A percentile compares a stretch with the other conserved stretches of the same genome.
These are phyloP conservation scores for Ameiurus melas DNA, from an alignment of 2,113 vertebrate species.

Conservation along the genomic window DNA sequence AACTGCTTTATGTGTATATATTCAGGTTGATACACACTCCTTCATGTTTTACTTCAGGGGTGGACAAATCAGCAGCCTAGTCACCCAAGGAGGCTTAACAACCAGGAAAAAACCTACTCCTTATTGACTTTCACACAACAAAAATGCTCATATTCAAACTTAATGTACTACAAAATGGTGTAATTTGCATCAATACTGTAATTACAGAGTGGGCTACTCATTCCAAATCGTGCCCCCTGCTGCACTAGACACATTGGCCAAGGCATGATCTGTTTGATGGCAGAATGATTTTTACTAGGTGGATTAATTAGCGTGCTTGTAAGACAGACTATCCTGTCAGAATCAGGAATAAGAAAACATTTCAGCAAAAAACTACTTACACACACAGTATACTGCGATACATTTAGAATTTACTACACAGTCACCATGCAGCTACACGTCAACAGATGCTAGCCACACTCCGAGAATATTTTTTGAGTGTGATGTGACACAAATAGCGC, in stretches of 20 bases:
- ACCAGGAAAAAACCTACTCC: background rate
- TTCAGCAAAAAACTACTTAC: background rate
- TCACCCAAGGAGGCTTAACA: background rate
- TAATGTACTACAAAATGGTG: no score
- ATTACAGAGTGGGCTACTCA: no score
- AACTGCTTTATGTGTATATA: slow-evolving; percentile 7
- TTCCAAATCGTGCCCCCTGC: no score
- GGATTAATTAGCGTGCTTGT: background rate
- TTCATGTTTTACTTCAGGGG: background rate
- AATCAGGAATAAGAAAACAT: background rate
- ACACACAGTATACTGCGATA: background rate
- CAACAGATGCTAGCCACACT: background rate
- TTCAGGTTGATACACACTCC: background rate
- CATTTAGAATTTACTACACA: background rate
- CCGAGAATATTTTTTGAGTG: background rate
- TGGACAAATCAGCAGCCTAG: background rate
- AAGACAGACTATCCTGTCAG: background rate
- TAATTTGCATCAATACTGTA: no score
- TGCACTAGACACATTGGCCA: no score
- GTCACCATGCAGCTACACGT: background rate
- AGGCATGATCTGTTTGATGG: background rate
- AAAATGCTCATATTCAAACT: background rate
- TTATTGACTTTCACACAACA: background rate
- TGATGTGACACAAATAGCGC: background rate
- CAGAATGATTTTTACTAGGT: background rate